These are phyloP conservation scores for Aphidius ervi DNA, from an alignment of 1,140 invertebrate genomes.

Conservation along the genomic window DNA sequence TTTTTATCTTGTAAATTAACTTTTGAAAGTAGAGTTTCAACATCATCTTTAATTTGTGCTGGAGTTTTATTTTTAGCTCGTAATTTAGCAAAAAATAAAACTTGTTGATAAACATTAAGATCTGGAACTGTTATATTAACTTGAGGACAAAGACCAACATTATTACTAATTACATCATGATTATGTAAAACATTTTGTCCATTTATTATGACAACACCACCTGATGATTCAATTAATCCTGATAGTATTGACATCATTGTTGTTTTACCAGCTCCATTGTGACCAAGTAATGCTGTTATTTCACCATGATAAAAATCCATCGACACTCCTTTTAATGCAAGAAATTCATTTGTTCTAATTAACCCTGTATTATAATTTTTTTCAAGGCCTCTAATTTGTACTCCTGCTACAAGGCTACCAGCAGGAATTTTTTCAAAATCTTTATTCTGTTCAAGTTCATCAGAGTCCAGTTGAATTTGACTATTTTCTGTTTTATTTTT, in stretches of 20 bases:
- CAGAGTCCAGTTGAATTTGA: constrained; percentile 26
- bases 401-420: constrained; percentile 34
- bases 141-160: constrained; percentile 84
- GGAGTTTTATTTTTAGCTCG: constrained; percentile 37
- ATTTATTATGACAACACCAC: constrained; percentile 63
- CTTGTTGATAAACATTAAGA: constrained; percentile 84
- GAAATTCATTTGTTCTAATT: constrained; percentile 33
- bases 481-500: constrained; percentile 38
- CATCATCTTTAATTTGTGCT: constrained; percentile 32
- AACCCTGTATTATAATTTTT: constrained; percentile 39
- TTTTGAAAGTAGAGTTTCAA: constrained; percentile 50
- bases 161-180: constrained; percentile 50
- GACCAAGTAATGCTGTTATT: constrained; percentile 72
- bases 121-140: constrained; percentile 91
- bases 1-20: constrained; percentile 60
- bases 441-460: constrained; percentile 30
- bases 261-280: constrained; percentile 81
- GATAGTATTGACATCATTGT: constrained; percentile 65
- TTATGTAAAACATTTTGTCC: constrained; percentile 59
- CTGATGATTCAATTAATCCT: constrained; percentile 61
- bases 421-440: constrained; percentile 39
- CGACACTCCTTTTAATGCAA: constrained; percentile 50
- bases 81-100: constrained; percentile 75
- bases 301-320: constrained; percentile 64
- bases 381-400: constrained; percentile 45